Base-by-base conservation (phyloP, 2,888 invertebrate species). In the Sarcophaga variegata region DNA sequence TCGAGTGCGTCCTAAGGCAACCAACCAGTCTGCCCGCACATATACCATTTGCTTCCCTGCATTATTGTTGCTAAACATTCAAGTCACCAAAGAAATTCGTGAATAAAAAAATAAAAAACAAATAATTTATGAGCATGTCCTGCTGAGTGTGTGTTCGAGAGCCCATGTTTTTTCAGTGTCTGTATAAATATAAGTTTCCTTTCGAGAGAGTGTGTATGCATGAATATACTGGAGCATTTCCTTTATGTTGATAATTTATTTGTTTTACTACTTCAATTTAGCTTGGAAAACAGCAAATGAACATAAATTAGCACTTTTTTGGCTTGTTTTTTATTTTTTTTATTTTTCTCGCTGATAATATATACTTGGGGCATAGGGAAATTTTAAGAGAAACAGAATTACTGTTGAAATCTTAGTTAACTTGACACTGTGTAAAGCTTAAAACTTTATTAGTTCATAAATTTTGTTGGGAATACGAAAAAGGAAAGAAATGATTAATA, bases 201-300 rank as follows among this genome's bases (percentile, higher is more conserved):
- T 54, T 54, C 1, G 54, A 0, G 17, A 4, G 12, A 54, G 14
- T 54, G 54, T 54, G 17, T 12, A 60, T 54, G 2, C 8, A 37
- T 37, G 2, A 2, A 45, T 45, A n/a, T 70, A 37, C 66, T 64
- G 27, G 22, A 25, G 5, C 22, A 25, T 69, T 25, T 69, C 69
- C 70, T 27, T 70, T 27, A 79, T 49, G 62, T 12, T 79, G 20
- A 59, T 66, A 77, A 77, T 77, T 70, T 83, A 72, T 72, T 59
- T 47, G 59, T 17, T 20, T 66, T 47, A 37, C 66, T 59, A 37
- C 37, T 66, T 66, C 64, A 47, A 14, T 71, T 47, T 72, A 59
- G 47, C n/a, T 54, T 69, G 37, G 49, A 37, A 37, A 37, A 70
- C 37, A 49, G 47, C 25, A 81, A 75, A 81, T 49, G 49, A 60